Evolutionary conservation across 2,797 vertebrate genomes (phyloP).

Genomic region (Smutsia temminckii): DNA sequence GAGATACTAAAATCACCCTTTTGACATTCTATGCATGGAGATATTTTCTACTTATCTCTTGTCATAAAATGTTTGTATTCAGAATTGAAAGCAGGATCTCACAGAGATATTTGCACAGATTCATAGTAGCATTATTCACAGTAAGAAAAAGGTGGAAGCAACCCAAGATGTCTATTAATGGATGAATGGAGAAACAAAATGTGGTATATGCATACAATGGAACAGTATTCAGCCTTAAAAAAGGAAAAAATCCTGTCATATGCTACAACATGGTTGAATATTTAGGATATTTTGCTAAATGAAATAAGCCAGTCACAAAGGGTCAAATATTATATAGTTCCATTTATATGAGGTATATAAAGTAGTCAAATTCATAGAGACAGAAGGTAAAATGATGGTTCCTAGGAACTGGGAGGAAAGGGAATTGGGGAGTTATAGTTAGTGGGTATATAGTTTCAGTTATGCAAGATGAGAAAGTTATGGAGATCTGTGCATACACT

Average conservation of each 20-base stretch:
- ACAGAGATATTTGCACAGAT: not conserved
- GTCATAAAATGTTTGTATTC: not conserved
- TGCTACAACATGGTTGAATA: not conserved
- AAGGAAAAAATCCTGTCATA: not conserved
- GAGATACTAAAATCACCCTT: not conserved
- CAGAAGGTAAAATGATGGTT: not conserved
- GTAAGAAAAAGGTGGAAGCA: not conserved
- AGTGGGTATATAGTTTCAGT: not conserved
- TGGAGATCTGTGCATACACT: not conserved
- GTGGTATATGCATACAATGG: not conserved
- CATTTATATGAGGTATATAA: not conserved
- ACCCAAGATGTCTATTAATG: not conserved
- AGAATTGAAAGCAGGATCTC: not conserved
- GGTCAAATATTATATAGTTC: not conserved
- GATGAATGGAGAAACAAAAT: not conserved
- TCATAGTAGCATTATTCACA: not conserved
- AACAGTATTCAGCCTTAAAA: not conserved
- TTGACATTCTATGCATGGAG: not conserved
- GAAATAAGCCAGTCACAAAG: not conserved
- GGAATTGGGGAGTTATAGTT: not conserved
- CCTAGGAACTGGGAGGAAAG: rapidly evolving
- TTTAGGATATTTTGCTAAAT: not conserved
- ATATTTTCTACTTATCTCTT: not conserved
- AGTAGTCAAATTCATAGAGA: not conserved
- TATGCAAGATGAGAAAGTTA: not conserved